Conservation (phyloP, 1,140 invertebrate species). For the Elysia chlorotica region DNA sequence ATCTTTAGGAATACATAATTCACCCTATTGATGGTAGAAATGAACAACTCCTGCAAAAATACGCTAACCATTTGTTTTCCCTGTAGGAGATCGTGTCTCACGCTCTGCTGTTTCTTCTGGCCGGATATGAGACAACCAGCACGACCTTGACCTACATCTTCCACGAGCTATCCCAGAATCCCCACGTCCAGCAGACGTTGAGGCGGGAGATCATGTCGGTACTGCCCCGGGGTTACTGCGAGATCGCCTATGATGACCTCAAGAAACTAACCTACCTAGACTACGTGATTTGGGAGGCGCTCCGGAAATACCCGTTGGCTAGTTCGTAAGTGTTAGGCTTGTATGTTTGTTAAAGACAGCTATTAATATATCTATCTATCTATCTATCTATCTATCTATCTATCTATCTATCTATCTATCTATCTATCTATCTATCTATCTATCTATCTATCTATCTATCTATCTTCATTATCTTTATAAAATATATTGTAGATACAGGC, state of each 20-base stretch:
- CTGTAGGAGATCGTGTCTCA: constrained; percentile 52
- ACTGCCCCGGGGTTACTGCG: constrained; percentile 1
- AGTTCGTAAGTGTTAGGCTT: constrained; percentile 56
- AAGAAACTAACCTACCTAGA: constrained; percentile 50
- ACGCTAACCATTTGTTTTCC: background rate
- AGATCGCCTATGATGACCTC: constrained; percentile 31
- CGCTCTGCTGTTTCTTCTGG: constrained; percentile 52
- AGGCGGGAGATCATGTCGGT: constrained; percentile 56
- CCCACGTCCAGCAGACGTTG: constrained; percentile 62
- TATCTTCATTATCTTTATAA: no score
- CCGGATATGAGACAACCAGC: constrained; percentile 64
- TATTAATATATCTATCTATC: no score
- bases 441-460: no score
- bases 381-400: no score
- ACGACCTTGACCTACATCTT: constrained; percentile 62
- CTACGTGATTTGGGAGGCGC: constrained; percentile 51
- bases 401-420: no score
- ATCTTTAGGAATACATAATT: no score
- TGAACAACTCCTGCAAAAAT: no score
- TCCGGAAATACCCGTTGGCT: constrained; percentile 51
- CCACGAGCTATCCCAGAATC: constrained; percentile 63
- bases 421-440: no score
- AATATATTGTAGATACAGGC: no score
- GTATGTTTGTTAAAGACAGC: no score
- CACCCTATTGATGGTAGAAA: no score